Percentiles rank a stretch among this genome's conserved stretches.
Conservation (phyloP, 2,888 invertebrate genomes). For the Cremastinae sp. region DNA sequence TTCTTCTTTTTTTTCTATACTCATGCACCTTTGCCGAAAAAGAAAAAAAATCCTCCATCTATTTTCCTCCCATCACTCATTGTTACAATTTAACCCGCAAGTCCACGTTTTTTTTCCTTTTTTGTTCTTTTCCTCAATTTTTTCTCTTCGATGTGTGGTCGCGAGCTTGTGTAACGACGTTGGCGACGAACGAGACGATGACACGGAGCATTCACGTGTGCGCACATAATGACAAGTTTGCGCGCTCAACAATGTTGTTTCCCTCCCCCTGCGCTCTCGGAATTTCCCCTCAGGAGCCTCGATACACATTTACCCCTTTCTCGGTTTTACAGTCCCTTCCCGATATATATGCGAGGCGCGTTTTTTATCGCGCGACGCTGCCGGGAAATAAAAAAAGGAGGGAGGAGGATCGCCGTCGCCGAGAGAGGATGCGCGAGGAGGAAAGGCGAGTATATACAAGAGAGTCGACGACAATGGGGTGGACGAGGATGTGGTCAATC, state of each 20-base stretch:
- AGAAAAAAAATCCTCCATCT: neutral
- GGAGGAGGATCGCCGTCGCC: constrained; percentile 47
- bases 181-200: constrained; percentile 28
- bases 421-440: constrained; percentile 61
- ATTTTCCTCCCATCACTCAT: no score
- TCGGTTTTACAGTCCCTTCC: neutral
- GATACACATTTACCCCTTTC: no score
- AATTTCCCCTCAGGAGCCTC: no score
- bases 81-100: no score
- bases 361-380: constrained; percentile 15
- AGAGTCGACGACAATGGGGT: constrained; percentile 63
- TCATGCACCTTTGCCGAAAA: neutral
- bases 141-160: no score
- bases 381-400: constrained; percentile 17
- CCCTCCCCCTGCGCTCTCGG: no score
- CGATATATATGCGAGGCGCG: neutral
- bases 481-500: constrained; percentile 68
- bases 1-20: neutral
- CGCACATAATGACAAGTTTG: constrained; percentile 32
- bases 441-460: constrained; percentile 67
- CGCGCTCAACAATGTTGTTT: constrained; percentile 29
- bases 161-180: constrained; percentile 31
- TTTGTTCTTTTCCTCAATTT: no score
- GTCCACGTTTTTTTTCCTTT: no score
- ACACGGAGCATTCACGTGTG: constrained; percentile 48